phyloP scores from a whole-genome alignment of 2,888 invertebrate species.

The Tribolium freemani region DNA sequence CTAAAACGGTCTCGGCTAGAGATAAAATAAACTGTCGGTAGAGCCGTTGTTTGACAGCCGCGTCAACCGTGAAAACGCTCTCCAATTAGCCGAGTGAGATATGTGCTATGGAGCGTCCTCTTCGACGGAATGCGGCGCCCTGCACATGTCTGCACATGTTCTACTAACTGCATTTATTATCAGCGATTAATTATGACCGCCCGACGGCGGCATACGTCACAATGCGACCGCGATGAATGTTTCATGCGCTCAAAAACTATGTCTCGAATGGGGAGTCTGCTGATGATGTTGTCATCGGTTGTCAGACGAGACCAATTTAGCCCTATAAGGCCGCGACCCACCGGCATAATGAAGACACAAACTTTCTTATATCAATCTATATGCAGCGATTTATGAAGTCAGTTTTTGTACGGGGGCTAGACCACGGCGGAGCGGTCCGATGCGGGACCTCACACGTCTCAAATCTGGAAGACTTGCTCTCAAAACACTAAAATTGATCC shows the following conservation, averaged over 20 bases:
- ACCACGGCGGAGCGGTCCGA: neutral
- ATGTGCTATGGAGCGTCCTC: slow-evolving; percentile 58
- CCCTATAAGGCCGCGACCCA: slow-evolving; percentile 67
- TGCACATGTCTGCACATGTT: slow-evolving; percentile 56
- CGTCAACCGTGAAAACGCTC: slow-evolving; percentile 66
- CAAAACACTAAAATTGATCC: neutral
- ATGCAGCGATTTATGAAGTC: slow-evolving; percentile 66
- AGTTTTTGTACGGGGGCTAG: slow-evolving; percentile 59
- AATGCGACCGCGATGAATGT: slow-evolving; percentile 61
- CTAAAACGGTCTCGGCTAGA: slow-evolving; percentile 52
- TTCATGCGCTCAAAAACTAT: slow-evolving; percentile 65
- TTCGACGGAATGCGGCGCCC: slow-evolving; percentile 56
- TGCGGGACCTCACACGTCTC: neutral
- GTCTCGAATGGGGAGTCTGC: slow-evolving; percentile 64
- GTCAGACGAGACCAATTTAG: slow-evolving; percentile 67
- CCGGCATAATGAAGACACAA: slow-evolving; percentile 68
- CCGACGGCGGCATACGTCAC: slow-evolving; percentile 52
- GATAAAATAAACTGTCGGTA: slow-evolving; percentile 61
- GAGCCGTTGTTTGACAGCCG: slow-evolving; percentile 64
- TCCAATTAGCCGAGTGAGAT: slow-evolving; percentile 67
- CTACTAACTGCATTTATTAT: slow-evolving; percentile 59
- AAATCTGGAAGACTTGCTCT: neutral
- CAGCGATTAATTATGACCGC: slow-evolving; percentile 58
- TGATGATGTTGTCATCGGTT: slow-evolving; percentile 68
- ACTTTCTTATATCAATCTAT: slow-evolving; percentile 63